Conservation (phyloP, 2,113 vertebrate genomes). For the Gambusia affinis region DNA sequence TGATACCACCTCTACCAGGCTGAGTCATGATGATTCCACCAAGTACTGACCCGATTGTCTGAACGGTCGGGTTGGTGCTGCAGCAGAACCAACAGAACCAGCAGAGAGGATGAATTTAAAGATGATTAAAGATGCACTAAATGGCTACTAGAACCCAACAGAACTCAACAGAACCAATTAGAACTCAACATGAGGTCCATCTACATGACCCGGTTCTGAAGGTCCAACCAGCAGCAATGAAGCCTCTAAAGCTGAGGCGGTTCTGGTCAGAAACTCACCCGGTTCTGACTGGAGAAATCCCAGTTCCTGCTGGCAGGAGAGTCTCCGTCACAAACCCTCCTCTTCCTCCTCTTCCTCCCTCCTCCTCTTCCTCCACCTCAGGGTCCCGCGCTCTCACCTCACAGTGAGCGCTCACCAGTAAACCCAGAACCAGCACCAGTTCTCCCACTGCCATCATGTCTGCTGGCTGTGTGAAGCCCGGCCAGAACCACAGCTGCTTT, state of each 20-base stretch:
- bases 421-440: constrained; percentile 67
- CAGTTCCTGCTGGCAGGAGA: constrained; percentile 12
- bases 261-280: constrained; percentile 66
- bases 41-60: no score
- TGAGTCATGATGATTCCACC: no score
- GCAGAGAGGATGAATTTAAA: no score
- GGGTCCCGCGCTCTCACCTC: constrained; percentile 74
- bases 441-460: constrained; percentile 58
- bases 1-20: no score
- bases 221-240: no score
- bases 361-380: constrained; percentile 61
- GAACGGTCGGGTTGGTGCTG: no score
- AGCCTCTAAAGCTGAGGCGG: background rate
- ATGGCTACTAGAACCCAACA: no score
- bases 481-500: constrained; percentile 29
- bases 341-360: constrained; percentile 13
- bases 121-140: no score
- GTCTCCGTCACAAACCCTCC: background rate
- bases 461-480: constrained; percentile 26
- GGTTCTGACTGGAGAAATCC: constrained; percentile 4
- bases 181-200: no score
- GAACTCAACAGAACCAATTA: no score
- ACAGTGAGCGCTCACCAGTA: constrained; percentile 70
- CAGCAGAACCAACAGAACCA: no score
- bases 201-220: no score